These are phyloP conservation scores for Danaus plexippus DNA, from an alignment of 1,140 invertebrate genomes.

Conservation along the genomic window DNA sequence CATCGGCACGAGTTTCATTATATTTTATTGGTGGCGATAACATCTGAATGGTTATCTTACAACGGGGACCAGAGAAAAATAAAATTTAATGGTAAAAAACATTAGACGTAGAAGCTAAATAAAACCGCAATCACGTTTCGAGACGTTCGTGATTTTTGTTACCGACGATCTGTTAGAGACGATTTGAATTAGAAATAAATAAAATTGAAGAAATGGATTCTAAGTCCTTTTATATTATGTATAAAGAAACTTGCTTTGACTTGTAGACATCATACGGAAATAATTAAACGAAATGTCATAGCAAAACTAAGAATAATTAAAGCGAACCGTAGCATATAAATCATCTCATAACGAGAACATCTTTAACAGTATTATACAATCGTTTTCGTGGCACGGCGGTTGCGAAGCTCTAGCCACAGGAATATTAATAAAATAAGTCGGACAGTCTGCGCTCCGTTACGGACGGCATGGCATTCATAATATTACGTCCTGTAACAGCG, in stretches of 20 bases:
- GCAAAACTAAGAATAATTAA: no score
- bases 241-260: not conserved
- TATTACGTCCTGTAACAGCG: slow-evolving; percentile 11
- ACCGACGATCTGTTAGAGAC: not conserved
- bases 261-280: no score
- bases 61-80: not conserved
- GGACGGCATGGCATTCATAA: slow-evolving; percentile 21
- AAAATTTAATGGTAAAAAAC: slow-evolving; percentile 4
- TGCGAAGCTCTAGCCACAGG: slow-evolving; percentile 24
- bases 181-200: not conserved
- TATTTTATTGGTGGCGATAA: slow-evolving; percentile 1
- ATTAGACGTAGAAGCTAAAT: slow-evolving; percentile 5
- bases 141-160: slow-evolving; percentile 3
- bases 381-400: slow-evolving; percentile 4
- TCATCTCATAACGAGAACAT: slow-evolving; percentile 12
- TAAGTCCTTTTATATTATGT: slow-evolving; percentile 1
- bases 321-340: slow-evolving; percentile 3
- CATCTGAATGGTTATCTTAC: not conserved
- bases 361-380: slow-evolving; percentile 12
- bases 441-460: slow-evolving; percentile 14
- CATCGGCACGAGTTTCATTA: no score
- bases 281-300: no score
- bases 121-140: slow-evolving; percentile 26
- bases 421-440: slow-evolving; percentile 28
- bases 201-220: not conserved